Conservation (phyloP, 2,113 vertebrate species). For the Noturus placidus region DNA sequence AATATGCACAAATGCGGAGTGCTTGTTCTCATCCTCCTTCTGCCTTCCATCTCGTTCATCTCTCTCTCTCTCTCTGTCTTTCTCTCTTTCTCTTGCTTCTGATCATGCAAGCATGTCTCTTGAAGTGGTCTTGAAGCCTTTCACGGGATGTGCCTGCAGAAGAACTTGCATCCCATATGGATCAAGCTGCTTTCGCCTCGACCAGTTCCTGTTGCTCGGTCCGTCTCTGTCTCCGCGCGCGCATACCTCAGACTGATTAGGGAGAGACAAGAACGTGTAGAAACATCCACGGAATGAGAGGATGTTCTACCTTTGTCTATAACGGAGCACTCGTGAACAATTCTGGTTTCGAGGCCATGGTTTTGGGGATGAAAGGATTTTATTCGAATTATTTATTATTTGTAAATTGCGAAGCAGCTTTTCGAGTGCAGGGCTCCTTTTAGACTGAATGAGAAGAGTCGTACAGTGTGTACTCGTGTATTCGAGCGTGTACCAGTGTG, state of each 20-base stretch:
- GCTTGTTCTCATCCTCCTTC: not conserved
- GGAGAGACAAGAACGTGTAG: not conserved
- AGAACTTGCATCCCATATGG: not conserved
- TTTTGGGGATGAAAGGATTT: conserved; percentile 1
- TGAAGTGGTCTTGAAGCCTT: conserved; percentile 10
- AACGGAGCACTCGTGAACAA: not conserved
- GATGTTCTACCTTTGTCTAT: not conserved
- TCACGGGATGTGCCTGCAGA: conserved; percentile 11
- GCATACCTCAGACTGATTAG: conserved; percentile 2
- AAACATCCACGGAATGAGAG: not conserved
- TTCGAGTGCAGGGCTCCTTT: conserved; percentile 8
- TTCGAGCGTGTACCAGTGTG: conserved; percentile 5
- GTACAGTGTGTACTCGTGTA: not conserved
- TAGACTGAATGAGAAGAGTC: conserved; percentile 18
- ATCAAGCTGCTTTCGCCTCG: conserved; percentile 11
- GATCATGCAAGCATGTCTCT: conserved; percentile 16
- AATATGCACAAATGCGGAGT: conserved; percentile 27
- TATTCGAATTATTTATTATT: not conserved
- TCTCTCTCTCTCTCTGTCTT: not conserved
- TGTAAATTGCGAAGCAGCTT: not conserved
- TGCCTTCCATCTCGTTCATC: not conserved
- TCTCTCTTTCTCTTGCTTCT: conserved; percentile 12
- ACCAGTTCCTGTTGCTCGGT: conserved; percentile 6
- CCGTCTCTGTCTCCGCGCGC: conserved; percentile 27
- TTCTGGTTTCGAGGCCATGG: not conserved